Conservation (phyloP, 2,888 invertebrate species). For the Drosophila niveifrons region DNA sequence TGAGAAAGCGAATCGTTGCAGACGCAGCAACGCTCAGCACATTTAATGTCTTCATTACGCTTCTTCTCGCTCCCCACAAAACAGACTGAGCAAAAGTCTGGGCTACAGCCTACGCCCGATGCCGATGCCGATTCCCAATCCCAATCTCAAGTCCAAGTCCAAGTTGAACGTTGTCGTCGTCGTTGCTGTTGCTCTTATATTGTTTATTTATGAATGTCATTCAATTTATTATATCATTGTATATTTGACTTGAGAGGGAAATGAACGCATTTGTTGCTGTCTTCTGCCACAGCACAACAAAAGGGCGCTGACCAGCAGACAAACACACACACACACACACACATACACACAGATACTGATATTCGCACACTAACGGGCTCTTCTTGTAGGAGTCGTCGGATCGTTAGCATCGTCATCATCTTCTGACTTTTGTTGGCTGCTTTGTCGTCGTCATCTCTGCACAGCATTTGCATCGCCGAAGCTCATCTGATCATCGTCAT, state of each 20-base stretch:
- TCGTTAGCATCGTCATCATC: slow-evolving; percentile 56
- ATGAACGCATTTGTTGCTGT: slow-evolving; percentile 78
- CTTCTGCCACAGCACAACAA: slow-evolving; percentile 29
- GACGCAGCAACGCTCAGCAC: slow-evolving; percentile 9
- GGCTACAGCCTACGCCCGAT: slow-evolving; percentile 38
- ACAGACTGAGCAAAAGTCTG: slow-evolving; percentile 2
- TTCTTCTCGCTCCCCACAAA: slow-evolving; percentile 37
- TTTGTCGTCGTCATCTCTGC: slow-evolving; percentile 49
- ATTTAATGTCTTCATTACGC: slow-evolving; percentile 78
- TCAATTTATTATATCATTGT: slow-evolving; percentile 84
- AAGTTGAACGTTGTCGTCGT: neutral
- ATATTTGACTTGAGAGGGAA: slow-evolving; percentile 83
- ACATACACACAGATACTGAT: slow-evolving; percentile 15
- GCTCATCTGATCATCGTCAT: slow-evolving; percentile 45
- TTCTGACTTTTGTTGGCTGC: slow-evolving; percentile 19
- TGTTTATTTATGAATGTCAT: slow-evolving; percentile 85
- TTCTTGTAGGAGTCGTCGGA: slow-evolving; percentile 67
- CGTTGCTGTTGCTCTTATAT: slow-evolving; percentile 69
- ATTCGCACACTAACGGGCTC: slow-evolving; percentile 63
- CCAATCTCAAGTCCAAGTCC: too few relatives aligned
- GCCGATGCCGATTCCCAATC: slow-evolving; percentile 18
- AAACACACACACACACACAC: slow-evolving; percentile 29
- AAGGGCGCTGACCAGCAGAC: slow-evolving; percentile 74
- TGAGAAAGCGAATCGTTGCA: slow-evolving; percentile 62
- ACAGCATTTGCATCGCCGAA: slow-evolving; percentile 58